These are phyloP conservation scores for Seira musarum DNA, from an alignment of 2,888 invertebrate species.

Conservation along the genomic window DNA sequence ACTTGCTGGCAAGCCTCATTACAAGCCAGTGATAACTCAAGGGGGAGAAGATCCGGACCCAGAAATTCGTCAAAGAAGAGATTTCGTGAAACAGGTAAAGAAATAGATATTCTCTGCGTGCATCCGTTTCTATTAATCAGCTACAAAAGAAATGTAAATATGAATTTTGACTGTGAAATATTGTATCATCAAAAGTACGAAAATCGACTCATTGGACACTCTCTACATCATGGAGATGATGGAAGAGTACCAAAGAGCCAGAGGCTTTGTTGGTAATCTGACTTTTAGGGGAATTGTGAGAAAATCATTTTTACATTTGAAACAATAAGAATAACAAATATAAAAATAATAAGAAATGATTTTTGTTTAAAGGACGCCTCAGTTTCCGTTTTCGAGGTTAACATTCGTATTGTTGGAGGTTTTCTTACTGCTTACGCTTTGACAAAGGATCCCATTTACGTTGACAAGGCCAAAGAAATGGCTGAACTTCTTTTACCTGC, in stretches of 20 bases:
- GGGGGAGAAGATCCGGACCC: slow-evolving; percentile 66
- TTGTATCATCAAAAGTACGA: slow-evolving; percentile 85
- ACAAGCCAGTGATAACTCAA: slow-evolving; percentile 41
- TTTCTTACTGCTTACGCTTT: slow-evolving; percentile 93
- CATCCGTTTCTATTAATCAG: neutral
- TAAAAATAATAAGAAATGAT: no score
- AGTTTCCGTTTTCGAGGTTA: slow-evolving; percentile 97
- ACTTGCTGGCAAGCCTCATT: slow-evolving; percentile 12
- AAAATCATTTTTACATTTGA: neutral
- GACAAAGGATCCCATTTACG: slow-evolving; percentile 94
- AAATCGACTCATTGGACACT: slow-evolving; percentile 97
- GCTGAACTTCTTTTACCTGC: slow-evolving; percentile 96
- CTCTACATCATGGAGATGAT: slow-evolving; percentile 96
- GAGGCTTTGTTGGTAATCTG: slow-evolving; percentile 90
- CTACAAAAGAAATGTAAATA: no score
- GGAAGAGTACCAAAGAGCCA: slow-evolving; percentile 93
- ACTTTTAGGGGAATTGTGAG: slow-evolving; percentile 71
- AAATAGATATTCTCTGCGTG: neutral
- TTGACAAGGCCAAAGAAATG: slow-evolving; percentile 91
- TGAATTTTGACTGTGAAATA: no score
- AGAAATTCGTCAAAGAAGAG: slow-evolving; percentile 51
- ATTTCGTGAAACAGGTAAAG: slow-evolving; percentile 61
- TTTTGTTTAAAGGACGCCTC: slow-evolving; percentile 83
- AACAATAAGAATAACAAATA: neutral
- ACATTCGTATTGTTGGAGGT: slow-evolving; percentile 97